Evolutionary conservation across 1,140 invertebrate genomes (phyloP).

Genomic region (Gryon sp.): DNA sequence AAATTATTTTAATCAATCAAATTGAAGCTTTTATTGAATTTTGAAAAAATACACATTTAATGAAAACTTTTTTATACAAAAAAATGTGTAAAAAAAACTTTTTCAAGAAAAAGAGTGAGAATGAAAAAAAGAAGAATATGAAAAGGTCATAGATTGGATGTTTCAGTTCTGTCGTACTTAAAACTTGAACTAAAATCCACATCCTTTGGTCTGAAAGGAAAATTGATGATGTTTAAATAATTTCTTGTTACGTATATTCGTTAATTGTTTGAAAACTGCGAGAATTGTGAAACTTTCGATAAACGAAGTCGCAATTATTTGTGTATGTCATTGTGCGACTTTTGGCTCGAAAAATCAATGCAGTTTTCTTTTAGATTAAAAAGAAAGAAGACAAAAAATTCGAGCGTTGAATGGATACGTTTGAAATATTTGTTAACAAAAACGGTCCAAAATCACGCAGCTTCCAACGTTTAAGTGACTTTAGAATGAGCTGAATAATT

Average conservation of each 20-base stretch:
- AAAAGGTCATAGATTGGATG: conserved; percentile 17
- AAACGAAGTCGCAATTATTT: too few species aligned
- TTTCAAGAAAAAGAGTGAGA: conserved; percentile 9
- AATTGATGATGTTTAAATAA: conserved; percentile 38
- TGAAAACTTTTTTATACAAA: too few species aligned
- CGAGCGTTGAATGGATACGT: conserved; percentile 34
- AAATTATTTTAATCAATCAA: too few species aligned
- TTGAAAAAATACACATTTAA: too few species aligned
- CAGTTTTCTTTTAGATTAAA: conserved; percentile 58
- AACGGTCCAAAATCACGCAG: conserved; percentile 32
- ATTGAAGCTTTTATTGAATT: too few species aligned
- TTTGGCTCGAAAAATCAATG: background rate
- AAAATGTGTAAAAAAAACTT: background rate
- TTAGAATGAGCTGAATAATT: conserved; percentile 27
- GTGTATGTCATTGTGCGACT: too few species aligned
- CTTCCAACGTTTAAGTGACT: conserved; percentile 56
- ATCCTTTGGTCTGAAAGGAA: conserved; percentile 20
- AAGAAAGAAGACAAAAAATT: too few species aligned
- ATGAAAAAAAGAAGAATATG: background rate
- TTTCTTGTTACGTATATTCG: conserved; percentile 56
- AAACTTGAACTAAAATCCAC: conserved; percentile 19
- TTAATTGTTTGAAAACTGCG: conserved; percentile 53
- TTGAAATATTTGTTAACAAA: conserved; percentile 39
- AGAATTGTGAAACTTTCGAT: background rate
- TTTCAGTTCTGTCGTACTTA: conserved; percentile 37